These are phyloP conservation scores for Meloidogyne floridensis DNA, from an alignment of 1,140 invertebrate genomes.

Conservation along the genomic window DNA sequence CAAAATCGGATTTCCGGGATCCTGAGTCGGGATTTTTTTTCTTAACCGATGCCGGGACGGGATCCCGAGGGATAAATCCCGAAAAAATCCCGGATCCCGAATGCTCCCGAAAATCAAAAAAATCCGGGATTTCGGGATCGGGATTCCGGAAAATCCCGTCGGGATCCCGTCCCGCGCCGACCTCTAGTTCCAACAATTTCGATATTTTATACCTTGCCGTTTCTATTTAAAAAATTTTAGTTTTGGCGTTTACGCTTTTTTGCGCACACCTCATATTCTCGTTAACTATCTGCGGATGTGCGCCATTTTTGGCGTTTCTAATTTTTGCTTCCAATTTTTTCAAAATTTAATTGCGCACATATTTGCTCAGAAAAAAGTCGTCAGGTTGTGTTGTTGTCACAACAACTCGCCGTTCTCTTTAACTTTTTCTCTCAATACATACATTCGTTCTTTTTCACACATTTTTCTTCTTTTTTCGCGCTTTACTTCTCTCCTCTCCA, in stretches of 20 bases:
- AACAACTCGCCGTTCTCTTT: background rate
- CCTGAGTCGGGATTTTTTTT: too few relatives aligned
- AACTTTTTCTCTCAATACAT: background rate
- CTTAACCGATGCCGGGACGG: too few relatives aligned
- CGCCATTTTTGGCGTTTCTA: background rate
- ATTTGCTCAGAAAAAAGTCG: background rate
- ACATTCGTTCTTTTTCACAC: background rate
- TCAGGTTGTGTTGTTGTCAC: background rate
- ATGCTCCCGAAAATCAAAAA: too few relatives aligned
- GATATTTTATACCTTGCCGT: background rate
- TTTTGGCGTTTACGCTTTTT: background rate
- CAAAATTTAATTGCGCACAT: background rate
- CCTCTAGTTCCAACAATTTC: background rate
- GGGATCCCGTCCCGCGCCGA: too few relatives aligned
- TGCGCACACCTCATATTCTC: too few relatives aligned
- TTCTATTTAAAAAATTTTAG: background rate
- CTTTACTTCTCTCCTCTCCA: background rate
- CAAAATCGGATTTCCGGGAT: too few relatives aligned
- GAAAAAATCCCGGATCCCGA: too few relatives aligned
- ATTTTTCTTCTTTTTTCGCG: background rate
- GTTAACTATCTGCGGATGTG: background rate
- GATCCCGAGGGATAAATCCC: too few relatives aligned
- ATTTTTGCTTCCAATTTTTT: background rate
- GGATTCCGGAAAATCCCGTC: too few relatives aligned
- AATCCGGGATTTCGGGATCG: too few relatives aligned